Evolutionary conservation across 2,113 vertebrate genomes (phyloP).

Genomic region (Panthera uncia): DNA sequence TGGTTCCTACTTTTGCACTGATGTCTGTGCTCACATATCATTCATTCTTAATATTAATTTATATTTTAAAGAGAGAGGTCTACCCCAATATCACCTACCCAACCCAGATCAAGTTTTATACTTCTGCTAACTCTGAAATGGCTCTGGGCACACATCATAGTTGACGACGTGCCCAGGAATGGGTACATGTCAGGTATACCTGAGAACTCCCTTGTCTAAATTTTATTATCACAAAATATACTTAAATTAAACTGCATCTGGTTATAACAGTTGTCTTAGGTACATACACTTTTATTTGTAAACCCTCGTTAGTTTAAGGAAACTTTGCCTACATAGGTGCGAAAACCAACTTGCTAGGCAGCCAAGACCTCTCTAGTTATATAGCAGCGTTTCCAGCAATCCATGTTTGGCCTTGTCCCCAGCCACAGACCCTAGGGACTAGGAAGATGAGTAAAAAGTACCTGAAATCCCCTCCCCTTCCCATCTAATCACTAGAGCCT

Average conservation of each 20-base stretch:
- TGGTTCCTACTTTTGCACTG: background rate
- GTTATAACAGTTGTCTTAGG: background rate
- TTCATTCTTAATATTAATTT: background rate
- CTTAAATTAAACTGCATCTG: background rate
- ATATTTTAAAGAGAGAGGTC: background rate
- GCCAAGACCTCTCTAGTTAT: background rate
- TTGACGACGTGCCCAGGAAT: background rate
- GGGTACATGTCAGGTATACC: background rate
- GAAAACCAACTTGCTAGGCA: background rate
- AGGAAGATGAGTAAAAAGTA: background rate
- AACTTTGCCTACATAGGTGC: background rate
- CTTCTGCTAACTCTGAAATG: background rate
- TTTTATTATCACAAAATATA: background rate
- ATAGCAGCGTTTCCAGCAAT: background rate
- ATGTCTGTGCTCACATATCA: background rate
- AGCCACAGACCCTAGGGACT: background rate
- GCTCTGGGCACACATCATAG: background rate
- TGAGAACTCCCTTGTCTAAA: background rate
- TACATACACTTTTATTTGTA: background rate
- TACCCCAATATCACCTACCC: background rate
- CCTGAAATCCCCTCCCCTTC: background rate
- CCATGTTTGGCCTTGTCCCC: background rate
- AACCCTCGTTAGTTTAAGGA: background rate
- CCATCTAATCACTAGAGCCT: constrained; percentile 87
- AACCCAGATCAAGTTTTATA: background rate